Evolutionary conservation across 2,888 invertebrate species (phyloP).

Genomic region (Periphyllus acericola): DNA sequence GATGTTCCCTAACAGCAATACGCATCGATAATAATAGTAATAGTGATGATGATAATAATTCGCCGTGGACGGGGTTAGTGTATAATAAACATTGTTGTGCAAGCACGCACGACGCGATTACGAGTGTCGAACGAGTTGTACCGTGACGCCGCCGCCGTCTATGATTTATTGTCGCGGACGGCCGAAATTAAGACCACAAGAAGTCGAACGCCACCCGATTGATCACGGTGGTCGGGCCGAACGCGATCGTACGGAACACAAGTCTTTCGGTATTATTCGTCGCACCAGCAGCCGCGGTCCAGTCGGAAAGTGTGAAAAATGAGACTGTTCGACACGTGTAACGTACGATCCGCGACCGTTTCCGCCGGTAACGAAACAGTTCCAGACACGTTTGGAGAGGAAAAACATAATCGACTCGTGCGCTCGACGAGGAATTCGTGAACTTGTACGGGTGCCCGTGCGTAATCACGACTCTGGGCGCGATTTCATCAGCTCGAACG

Average conservation of each 20-base stretch:
- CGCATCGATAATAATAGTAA: not conserved
- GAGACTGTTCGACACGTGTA: not conserved
- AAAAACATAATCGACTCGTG: not conserved
- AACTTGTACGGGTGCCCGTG: not conserved
- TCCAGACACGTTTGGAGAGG: not conserved
- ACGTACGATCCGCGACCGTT: not conserved
- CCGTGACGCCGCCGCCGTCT: not conserved
- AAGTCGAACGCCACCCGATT: slow-evolving; percentile 31
- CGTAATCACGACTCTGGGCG: too few species aligned
- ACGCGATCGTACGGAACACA: not conserved
- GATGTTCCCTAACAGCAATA: not conserved
- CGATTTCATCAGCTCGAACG: not conserved
- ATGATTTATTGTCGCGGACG: slow-evolving; percentile 30
- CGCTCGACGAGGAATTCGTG: not conserved
- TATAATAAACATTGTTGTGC: not conserved
- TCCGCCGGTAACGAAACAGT: not conserved
- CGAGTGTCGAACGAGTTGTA: slow-evolving; percentile 37
- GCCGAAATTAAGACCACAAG: slow-evolving; percentile 42
- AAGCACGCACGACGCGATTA: too few species aligned
- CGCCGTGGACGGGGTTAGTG: not conserved
- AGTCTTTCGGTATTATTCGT: slow-evolving; percentile 14
- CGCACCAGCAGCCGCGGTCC: too few species aligned
- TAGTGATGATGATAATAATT: not conserved
- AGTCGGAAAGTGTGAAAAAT: slow-evolving; percentile 30
- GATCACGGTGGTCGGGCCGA: slow-evolving; percentile 31